phyloP scores from a whole-genome alignment of 2,113 vertebrate genomes.

The Prolemur simus region DNA sequence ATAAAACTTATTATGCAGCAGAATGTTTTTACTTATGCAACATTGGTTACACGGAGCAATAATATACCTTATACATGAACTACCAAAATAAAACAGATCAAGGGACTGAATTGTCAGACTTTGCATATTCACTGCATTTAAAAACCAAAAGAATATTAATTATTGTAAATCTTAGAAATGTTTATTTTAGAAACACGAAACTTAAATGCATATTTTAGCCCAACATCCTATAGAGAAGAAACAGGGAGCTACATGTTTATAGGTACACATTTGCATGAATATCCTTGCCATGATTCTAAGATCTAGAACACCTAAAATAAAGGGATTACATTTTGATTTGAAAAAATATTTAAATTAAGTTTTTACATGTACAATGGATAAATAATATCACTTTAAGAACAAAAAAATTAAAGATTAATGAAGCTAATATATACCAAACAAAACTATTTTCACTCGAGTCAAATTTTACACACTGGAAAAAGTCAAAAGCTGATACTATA shows the following conservation, averaged over 20 bases:
- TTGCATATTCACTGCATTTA: constrained; percentile 19
- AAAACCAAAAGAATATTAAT: constrained; percentile 44
- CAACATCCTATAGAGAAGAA: constrained; percentile 30
- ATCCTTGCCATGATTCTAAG: constrained; percentile 55
- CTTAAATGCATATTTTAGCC: constrained; percentile 42
- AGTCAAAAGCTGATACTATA: not conserved
- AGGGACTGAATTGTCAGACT: not conserved
- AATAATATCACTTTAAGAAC: constrained; percentile 60
- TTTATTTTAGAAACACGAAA: constrained; percentile 74
- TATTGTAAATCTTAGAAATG: constrained; percentile 59
- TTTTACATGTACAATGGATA: constrained; percentile 64
- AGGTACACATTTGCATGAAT: constrained; percentile 35
- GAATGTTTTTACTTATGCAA: constrained; percentile 36
- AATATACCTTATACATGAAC: not conserved
- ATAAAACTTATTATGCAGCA: constrained; percentile 10
- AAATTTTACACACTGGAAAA: constrained; percentile 44
- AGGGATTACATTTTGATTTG: constrained; percentile 54
- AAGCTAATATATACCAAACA: constrained; percentile 7
- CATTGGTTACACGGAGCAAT: constrained; percentile 7
- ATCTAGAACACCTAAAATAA: constrained; percentile 13
- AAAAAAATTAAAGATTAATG: constrained; percentile 35
- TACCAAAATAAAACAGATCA: constrained; percentile 51
- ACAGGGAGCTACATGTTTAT: not conserved
- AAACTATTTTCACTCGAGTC: constrained; percentile 46
- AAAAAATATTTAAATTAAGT: constrained; percentile 56